Evolutionary conservation across 2,888 invertebrate species (phyloP).

Genomic region (Drosophila prolongata): DNA sequence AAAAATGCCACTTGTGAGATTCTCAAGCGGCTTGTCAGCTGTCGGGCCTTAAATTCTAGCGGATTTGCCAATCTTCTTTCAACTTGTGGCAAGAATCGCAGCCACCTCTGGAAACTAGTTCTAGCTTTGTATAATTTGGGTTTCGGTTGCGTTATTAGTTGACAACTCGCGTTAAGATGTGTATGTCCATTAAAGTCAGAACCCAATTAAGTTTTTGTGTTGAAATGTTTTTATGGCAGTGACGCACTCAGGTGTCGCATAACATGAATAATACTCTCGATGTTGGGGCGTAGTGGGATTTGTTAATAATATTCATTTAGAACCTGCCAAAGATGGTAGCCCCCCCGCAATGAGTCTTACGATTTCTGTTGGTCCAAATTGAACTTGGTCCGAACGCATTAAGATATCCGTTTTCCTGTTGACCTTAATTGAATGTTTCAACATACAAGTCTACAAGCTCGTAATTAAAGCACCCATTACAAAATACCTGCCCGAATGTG

Average conservation of each 20-base stretch:
- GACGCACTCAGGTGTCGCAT: slow-evolving; percentile 69
- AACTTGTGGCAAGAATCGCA: slow-evolving; percentile 32
- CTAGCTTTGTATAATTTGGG: slow-evolving; percentile 29
- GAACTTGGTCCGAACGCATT: slow-evolving; percentile 9
- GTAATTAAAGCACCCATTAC: slow-evolving; percentile 39
- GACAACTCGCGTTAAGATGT: slow-evolving; percentile 43
- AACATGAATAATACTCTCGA: slow-evolving; percentile 59
- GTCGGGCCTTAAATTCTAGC: slow-evolving; percentile 49
- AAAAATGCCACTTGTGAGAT: slow-evolving; percentile 57
- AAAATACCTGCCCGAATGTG: slow-evolving; percentile 48
- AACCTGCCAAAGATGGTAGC: slow-evolving; percentile 52
- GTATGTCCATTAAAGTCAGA: slow-evolving; percentile 67
- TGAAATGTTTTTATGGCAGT: slow-evolving; percentile 55
- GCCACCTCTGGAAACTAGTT: slow-evolving; percentile 30
- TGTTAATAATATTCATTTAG: slow-evolving; percentile 30
- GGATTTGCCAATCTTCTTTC: slow-evolving; percentile 46
- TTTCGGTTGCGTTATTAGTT: slow-evolving; percentile 31
- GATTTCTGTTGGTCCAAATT: slow-evolving; percentile 6
- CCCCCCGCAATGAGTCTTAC: slow-evolving; percentile 4
- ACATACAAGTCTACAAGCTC: slow-evolving; percentile 20
- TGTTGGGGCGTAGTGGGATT: slow-evolving; percentile 53
- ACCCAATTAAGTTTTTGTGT: slow-evolving; percentile 62
- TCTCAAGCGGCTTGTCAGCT: slow-evolving; percentile 61
- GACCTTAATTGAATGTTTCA: slow-evolving; percentile 39
- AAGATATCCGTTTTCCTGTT: slow-evolving; percentile 48